Evolutionary conservation across 2,888 invertebrate genomes (phyloP).

Genomic region (Stenodema calcarata): DNA sequence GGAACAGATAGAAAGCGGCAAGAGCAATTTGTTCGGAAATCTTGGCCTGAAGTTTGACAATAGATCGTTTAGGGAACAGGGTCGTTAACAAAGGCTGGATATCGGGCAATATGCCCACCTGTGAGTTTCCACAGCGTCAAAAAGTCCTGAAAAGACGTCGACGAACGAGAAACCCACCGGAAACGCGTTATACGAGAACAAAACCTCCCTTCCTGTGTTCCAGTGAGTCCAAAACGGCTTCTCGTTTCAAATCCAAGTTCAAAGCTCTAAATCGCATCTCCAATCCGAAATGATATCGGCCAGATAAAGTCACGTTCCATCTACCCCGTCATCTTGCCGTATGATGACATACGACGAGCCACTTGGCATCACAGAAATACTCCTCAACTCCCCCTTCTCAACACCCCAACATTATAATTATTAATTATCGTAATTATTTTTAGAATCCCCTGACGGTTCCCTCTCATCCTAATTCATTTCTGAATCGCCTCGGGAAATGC

Average conservation of each 20-base stretch:
- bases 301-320: conserved; percentile 39
- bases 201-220: background rate
- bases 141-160: background rate
- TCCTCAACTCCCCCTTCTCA: conserved; percentile 7
- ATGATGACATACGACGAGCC: conserved; percentile 33
- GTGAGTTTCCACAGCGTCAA: background rate
- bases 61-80: background rate
- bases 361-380: conserved; percentile 27
- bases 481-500: conserved; percentile 29
- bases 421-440: conserved; percentile 42
- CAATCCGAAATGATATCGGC: conserved; percentile 27
- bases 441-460: conserved; percentile 20
- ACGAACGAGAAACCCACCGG: background rate
- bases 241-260: background rate
- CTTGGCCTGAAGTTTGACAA: background rate
- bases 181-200: background rate
- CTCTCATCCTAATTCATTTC: conserved; percentile 37
- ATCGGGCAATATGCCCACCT: background rate
- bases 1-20: background rate
- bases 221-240: background rate
- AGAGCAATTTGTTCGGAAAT: background rate
- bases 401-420: conserved; percentile 30
- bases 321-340: conserved; percentile 36
- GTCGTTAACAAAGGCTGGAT: background rate
- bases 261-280: conserved; percentile 11